These are phyloP conservation scores for Phrynocephalus guinanensis DNA, from an alignment of 2,797 vertebrate species.

Conservation along the genomic window DNA sequence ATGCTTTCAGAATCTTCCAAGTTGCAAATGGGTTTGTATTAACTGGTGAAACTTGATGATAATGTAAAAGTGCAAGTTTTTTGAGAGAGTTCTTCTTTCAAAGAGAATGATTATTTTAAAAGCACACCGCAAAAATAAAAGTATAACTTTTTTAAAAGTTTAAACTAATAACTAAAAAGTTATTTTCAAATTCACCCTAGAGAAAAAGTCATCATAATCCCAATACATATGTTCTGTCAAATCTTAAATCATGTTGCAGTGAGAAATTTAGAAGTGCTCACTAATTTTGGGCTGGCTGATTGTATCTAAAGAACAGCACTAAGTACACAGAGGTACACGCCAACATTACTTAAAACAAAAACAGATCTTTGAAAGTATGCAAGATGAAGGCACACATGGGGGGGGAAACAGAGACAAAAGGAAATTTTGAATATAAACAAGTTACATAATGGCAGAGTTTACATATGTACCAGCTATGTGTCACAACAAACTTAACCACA, in stretches of 20 bases:
- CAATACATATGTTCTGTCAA: constrained; percentile 13
- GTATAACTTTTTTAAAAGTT: constrained; percentile 24
- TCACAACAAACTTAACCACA: not conserved
- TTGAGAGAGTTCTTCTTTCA: not conserved
- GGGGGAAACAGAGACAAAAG: not conserved
- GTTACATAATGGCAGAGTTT: constrained; percentile 5
- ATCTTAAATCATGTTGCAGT: not conserved
- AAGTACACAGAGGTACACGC: not conserved
- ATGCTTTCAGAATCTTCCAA: not conserved
- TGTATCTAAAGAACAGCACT: not conserved
- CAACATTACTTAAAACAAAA: not conserved
- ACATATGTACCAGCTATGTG: constrained; percentile 19
- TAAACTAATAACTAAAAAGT: not conserved
- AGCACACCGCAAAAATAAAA: constrained; percentile 35
- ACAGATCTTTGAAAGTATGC: not conserved
- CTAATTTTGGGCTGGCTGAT: not conserved
- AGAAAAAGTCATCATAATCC: constrained; percentile 8
- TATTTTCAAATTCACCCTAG: not conserved
- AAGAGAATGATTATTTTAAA: constrained; percentile 32
- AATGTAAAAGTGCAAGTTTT: constrained; percentile 15
- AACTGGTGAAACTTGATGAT: constrained; percentile 9
- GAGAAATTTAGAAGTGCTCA: constrained; percentile 5
- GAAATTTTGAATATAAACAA: constrained; percentile 5
- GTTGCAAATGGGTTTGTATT: constrained; percentile 36
- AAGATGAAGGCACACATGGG: not conserved